Base-by-base conservation (phyloP, 2,797 vertebrate species). In the Centroberyx gerrardi region DNA sequence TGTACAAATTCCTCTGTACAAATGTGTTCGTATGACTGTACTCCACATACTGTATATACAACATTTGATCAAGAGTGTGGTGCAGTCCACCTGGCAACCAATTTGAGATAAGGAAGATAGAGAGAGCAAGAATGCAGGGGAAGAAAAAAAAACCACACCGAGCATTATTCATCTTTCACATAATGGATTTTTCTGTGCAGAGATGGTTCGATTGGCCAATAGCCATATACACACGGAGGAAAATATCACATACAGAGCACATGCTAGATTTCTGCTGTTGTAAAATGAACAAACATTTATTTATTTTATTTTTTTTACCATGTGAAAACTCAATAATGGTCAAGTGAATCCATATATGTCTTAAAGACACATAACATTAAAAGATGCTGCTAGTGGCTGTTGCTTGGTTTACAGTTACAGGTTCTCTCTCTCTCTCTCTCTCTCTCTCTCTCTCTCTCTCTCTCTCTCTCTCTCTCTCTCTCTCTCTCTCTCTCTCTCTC, bases 41-140 rank as follows among this genome's bases (percentile, higher is more conserved):
- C 9, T 4, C 59, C 6, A 18, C 72, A 14, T 33, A 42, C 18
- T 12, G 6, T 10, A 40, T 54, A 22, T 22, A 22, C 22, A 22
- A 38, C 14, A 46, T 56, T 29, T 66, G 48, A 63, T 66, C 44
- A 0, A 44, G 17, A 40, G 36, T 60, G 8, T 60, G 58, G 8
- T 56, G 10, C 17, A 40, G 58, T 71, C 54, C 31, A 52, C 28
- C 28, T 58, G 55, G 42, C 6, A 62, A 62, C 49, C 18, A 68
- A 48, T 80, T 67, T 59, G n/a, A 78, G 55, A 82, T 80, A 64
- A 75, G 54, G 46, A 55, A 65, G 13, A 62, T 3, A 0, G 13
- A 75, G 14, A 15, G 15, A 31, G 29, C 27, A 40, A 64, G 38
- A 44, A 46, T n/a, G 7, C 8, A 54, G 28, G 8, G n/a, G 15